A percentile compares a stretch with the other conserved stretches of the same genome.
phyloP scores from a whole-genome alignment of 2,888 invertebrate genomes.

The Agrilus mali region DNA sequence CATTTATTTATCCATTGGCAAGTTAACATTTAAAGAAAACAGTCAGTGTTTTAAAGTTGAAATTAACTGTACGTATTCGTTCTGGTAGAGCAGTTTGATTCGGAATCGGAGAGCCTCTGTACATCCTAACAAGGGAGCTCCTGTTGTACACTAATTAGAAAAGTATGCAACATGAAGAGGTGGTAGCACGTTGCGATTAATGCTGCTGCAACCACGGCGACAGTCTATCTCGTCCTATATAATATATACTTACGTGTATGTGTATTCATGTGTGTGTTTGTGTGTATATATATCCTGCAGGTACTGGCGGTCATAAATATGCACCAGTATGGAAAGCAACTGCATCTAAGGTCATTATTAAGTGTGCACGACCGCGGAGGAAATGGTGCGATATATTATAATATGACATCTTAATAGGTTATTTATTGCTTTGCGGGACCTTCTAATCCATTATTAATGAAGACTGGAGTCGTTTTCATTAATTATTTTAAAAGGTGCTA shows the following conservation, averaged over 20 bases:
- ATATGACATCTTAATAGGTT: slow-evolving; percentile 7
- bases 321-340: background rate
- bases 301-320: slow-evolving; percentile 4
- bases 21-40: no score
- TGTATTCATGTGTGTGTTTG: no score
- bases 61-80: no score
- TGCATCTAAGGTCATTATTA: slow-evolving; percentile 5
- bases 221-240: slow-evolving; percentile 3
- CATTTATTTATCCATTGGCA: no score
- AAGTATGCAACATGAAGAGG: slow-evolving; percentile 5
- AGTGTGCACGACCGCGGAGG: slow-evolving; percentile 1
- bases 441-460: background rate
- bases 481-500: no score
- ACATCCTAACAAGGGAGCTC: background rate
- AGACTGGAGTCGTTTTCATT: no score
- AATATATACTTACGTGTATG: no score
- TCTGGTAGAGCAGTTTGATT: no score
- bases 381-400: slow-evolving; percentile 6
- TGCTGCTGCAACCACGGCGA: no score
- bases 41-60: no score
- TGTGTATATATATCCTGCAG: slow-evolving; percentile 1
- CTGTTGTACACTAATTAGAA: slow-evolving; percentile 7
- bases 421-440: slow-evolving; percentile 4
- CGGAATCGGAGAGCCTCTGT: no score
- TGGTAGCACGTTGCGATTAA: background rate